Conservation (phyloP, 2,888 invertebrate genomes). For the Arge pagana region DNA sequence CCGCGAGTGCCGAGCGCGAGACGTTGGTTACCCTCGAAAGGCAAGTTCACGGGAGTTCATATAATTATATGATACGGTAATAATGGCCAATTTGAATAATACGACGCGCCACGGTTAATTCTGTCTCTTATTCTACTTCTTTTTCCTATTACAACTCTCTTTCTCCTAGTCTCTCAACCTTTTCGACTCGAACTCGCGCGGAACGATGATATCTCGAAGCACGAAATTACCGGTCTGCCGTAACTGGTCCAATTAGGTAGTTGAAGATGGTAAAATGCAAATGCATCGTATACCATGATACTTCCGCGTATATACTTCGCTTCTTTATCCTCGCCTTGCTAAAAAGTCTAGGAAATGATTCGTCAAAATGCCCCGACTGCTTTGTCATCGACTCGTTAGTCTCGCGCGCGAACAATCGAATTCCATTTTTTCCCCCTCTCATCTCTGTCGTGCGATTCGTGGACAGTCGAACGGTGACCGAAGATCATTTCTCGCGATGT, state of each 20-base stretch:
- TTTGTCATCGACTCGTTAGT: too few relatives aligned
- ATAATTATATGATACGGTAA: conserved; percentile 42
- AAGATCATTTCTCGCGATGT: too few relatives aligned
- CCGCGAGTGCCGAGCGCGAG: too few relatives aligned
- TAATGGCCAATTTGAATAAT: conserved; percentile 41
- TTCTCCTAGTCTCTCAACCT: conserved; percentile 1
- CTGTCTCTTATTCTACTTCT: neutral
- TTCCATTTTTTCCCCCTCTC: too few relatives aligned
- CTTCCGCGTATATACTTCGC: conserved; percentile 27
- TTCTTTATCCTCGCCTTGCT: neutral
- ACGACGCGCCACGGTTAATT: conserved; percentile 24
- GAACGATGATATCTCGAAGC: conserved; percentile 28
- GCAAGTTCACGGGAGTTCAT: conserved; percentile 33
- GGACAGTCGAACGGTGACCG: too few relatives aligned
- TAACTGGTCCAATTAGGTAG: conserved; percentile 40
- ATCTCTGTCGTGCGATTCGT: too few relatives aligned
- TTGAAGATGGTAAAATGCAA: conserved; percentile 34
- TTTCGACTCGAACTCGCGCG: neutral
- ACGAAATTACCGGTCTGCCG: conserved; percentile 39
- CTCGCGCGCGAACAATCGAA: too few relatives aligned
- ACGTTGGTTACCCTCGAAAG: conserved; percentile 20
- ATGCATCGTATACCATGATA: conserved; percentile 32
- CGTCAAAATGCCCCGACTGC: too few relatives aligned
- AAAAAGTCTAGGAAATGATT: too few relatives aligned
- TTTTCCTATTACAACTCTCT: conserved; percentile 4